phyloP scores from a whole-genome alignment of 2,888 invertebrate genomes.

The Macaria liturata region DNA sequence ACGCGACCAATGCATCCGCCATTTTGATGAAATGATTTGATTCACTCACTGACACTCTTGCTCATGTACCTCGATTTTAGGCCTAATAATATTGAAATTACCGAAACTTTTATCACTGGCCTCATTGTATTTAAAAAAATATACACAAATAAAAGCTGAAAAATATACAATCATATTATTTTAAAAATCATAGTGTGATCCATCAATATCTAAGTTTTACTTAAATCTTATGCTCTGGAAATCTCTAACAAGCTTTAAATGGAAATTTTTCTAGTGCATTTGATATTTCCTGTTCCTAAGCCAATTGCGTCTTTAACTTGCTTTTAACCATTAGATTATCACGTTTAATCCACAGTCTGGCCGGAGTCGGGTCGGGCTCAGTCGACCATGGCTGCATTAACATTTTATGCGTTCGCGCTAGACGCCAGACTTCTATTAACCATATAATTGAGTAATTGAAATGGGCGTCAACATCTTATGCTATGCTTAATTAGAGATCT shows the following conservation, averaged over 20 bases:
- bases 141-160: too few relatives aligned
- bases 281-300: too few relatives aligned
- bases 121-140: neutral
- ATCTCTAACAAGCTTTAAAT: too few relatives aligned
- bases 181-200: too few relatives aligned
- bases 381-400: slow-evolving; percentile 53
- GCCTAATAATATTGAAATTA: too few relatives aligned
- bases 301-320: neutral
- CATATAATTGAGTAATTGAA: slow-evolving; percentile 47
- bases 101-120: slow-evolving; percentile 1
- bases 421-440: slow-evolving; percentile 44
- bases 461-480: slow-evolving; percentile 35
- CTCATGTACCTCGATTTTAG: slow-evolving; percentile 11
- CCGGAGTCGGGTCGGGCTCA: slow-evolving; percentile 28
- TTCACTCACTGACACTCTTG: slow-evolving; percentile 34
- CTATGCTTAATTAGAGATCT: slow-evolving; percentile 26
- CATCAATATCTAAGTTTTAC: too few relatives aligned
- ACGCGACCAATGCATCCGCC: slow-evolving; percentile 58
- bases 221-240: too few relatives aligned
- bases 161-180: too few relatives aligned
- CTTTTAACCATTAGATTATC: neutral
- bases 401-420: slow-evolving; percentile 46
- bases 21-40: slow-evolving; percentile 60
- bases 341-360: neutral
- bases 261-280: too few relatives aligned